Conservation (phyloP, 2,888 invertebrate species). For the Cyrtodaria siliqua region DNA sequence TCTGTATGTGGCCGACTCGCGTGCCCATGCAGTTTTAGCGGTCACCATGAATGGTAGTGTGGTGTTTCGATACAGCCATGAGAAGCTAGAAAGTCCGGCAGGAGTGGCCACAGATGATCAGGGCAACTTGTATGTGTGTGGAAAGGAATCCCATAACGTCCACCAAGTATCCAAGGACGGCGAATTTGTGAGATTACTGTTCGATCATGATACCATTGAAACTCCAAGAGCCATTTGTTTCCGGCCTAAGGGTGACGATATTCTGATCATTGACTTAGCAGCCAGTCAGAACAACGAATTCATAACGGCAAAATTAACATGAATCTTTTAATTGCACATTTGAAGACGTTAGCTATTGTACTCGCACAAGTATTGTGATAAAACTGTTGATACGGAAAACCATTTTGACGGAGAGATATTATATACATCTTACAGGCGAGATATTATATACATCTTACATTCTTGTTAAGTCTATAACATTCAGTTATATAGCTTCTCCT, state of each 20-base stretch:
- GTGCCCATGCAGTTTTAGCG: slow-evolving; percentile 30
- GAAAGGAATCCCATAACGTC: slow-evolving; percentile 58
- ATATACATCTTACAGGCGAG: too few species aligned
- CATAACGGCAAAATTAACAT: slow-evolving; percentile 35
- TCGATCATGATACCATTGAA: slow-evolving; percentile 25
- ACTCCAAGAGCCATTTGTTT: slow-evolving; percentile 53
- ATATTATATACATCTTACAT: too few species aligned
- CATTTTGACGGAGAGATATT: too few species aligned
- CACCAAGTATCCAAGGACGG: slow-evolving; percentile 52
- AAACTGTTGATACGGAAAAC: too few species aligned
- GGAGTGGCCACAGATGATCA: slow-evolving; percentile 52
- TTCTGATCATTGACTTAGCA: slow-evolving; percentile 46
- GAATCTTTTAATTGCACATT: too few species aligned
- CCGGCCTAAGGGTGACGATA: slow-evolving; percentile 42
- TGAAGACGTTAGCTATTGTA: too few species aligned
- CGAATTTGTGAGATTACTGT: slow-evolving; percentile 39
- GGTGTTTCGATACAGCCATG: slow-evolving; percentile 53
- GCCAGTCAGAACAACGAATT: slow-evolving; percentile 47
- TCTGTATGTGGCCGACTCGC: slow-evolving; percentile 47
- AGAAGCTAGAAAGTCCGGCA: slow-evolving; percentile 35
- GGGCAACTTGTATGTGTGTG: slow-evolving; percentile 58
- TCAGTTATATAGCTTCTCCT: too few species aligned
- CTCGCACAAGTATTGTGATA: too few species aligned
- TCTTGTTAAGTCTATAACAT: too few species aligned
- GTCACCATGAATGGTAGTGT: slow-evolving; percentile 38